These are phyloP conservation scores for Pomatorhinus ruficollis DNA, from an alignment of 2,113 vertebrate species.

Conservation along the genomic window DNA sequence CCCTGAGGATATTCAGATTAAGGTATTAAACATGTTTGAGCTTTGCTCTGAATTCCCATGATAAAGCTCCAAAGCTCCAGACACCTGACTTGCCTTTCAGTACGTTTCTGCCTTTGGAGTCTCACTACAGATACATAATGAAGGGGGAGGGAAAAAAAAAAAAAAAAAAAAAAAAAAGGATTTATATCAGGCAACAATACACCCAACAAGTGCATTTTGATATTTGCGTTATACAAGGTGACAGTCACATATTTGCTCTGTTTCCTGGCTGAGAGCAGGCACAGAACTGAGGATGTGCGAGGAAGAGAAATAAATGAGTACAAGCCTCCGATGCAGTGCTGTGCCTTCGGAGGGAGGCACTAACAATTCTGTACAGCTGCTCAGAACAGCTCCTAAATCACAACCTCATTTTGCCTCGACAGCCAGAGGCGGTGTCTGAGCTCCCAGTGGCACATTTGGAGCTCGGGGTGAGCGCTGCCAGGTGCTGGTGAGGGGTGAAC, in stretches of 20 bases:
- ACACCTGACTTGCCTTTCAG: not conserved
- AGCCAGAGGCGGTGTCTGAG: not conserved
- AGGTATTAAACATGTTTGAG: not conserved
- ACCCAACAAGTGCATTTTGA: not conserved
- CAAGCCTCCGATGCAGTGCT: not conserved
- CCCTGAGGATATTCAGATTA: not conserved
- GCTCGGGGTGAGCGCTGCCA: not conserved
- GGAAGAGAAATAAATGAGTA: not conserved
- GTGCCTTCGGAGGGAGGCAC: not conserved
- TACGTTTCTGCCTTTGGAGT: not conserved
- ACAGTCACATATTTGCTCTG: not conserved
- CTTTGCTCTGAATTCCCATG: not conserved
- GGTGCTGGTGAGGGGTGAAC: not conserved
- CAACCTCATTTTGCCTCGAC: not conserved
- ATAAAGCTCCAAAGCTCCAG: not conserved
- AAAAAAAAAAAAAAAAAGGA: not conserved
- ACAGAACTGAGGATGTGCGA: not conserved
- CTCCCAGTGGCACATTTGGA: not conserved
- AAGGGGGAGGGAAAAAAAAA: not conserved
- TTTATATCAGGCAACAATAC: not conserved
- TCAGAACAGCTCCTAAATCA: conserved; percentile 19
- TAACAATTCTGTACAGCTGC: not conserved
- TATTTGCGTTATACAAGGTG: not conserved
- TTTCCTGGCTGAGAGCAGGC: not conserved
- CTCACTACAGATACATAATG: not conserved